Percentiles rank a stretch among this genome's conserved stretches.
These are phyloP conservation scores for Candoia aspera DNA, from an alignment of 2,113 vertebrate genomes.

Conservation along the genomic window DNA sequence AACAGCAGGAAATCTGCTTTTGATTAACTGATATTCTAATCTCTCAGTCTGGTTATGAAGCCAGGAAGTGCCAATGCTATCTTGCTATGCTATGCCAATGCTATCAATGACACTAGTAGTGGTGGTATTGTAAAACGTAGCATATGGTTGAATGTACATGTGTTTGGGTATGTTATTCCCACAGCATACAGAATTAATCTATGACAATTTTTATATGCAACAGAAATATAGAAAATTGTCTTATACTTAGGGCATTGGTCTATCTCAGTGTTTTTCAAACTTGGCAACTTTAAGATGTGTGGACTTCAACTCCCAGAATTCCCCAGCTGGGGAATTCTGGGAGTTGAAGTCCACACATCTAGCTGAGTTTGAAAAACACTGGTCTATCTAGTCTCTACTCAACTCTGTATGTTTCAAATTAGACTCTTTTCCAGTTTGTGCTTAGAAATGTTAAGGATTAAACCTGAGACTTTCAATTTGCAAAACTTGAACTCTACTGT, in stretches of 20 bases:
- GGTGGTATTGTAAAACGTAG: neutral
- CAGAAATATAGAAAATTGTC: neutral
- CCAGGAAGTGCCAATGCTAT: neutral
- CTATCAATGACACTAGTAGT: neutral
- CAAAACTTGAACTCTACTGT: neutral
- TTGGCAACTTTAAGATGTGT: neutral
- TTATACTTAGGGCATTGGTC: neutral
- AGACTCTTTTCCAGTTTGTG: neutral
- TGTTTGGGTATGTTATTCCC: neutral
- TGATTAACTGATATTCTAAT: neutral
- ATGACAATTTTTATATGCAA: neutral
- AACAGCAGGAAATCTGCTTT: neutral
- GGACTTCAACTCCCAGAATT: too few relatives aligned
- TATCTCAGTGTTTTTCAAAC: neutral
- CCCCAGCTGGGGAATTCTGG: neutral
- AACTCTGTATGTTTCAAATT: neutral
- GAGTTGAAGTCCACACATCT: neutral
- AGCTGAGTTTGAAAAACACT: neutral
- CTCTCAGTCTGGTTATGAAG: neutral
- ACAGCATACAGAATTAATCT: neutral
- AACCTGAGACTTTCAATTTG: neutral
- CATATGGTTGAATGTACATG: neutral
- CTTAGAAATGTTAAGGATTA: neutral
- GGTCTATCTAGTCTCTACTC: neutral
- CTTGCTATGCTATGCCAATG: neutral